phyloP scores from a whole-genome alignment of 2,888 invertebrate species.

The Leptinotarsa tumamoca region DNA sequence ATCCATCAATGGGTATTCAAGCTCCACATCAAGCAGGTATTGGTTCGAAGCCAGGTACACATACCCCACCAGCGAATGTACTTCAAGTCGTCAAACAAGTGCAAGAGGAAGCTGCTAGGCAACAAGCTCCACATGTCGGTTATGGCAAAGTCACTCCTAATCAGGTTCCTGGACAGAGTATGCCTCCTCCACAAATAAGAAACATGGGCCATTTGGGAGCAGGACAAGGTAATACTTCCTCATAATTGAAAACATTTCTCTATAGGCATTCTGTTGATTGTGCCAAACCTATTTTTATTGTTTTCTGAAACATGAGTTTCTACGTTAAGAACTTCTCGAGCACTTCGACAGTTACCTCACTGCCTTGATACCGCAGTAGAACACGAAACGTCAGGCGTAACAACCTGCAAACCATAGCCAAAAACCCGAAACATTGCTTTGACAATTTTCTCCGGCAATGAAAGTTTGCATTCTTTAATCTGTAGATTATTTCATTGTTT shows the following conservation, averaged over 20 bases:
- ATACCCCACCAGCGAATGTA: slow-evolving; percentile 83
- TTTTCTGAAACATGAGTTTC: too few relatives aligned
- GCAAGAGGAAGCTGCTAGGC: slow-evolving; percentile 91
- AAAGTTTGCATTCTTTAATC: too few relatives aligned
- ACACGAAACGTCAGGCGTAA: too few relatives aligned
- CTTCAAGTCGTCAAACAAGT: slow-evolving; percentile 78
- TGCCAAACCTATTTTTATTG: too few relatives aligned
- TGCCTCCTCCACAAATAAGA: slow-evolving; percentile 73
- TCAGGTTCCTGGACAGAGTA: slow-evolving; percentile 67
- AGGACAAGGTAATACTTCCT: slow-evolving; percentile 63
- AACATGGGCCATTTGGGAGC: slow-evolving; percentile 60
- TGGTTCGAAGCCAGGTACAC: slow-evolving; percentile 73
- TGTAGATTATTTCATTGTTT: too few relatives aligned
- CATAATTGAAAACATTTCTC: neutral
- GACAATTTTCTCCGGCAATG: too few relatives aligned
- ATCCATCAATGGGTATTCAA: slow-evolving; percentile 68
- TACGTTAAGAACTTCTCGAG: too few relatives aligned
- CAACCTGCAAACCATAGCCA: too few relatives aligned
- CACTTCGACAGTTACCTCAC: too few relatives aligned
- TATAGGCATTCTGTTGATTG: too few relatives aligned
- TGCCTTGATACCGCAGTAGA: too few relatives aligned
- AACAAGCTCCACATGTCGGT: slow-evolving; percentile 81
- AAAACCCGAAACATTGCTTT: too few relatives aligned
- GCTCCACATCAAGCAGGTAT: slow-evolving; percentile 65
- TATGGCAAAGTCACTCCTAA: slow-evolving; percentile 81